phyloP scores from a whole-genome alignment of 2,888 invertebrate species.

The Lasioglossum figueresi region DNA sequence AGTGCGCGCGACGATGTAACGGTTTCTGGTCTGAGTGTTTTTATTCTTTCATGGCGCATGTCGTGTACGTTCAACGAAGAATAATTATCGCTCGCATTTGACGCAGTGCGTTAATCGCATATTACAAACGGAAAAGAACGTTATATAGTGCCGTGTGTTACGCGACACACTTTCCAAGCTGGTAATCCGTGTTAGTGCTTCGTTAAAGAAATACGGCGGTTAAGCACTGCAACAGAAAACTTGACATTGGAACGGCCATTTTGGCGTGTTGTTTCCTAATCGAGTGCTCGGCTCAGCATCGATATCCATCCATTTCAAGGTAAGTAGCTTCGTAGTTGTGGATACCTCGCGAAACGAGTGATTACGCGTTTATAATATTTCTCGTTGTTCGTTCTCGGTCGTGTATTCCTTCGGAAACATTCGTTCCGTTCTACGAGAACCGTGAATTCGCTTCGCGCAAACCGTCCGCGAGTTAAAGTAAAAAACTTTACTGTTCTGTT shows the following conservation, averaged over 20 bases:
- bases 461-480: not conserved
- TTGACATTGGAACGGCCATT: conserved; percentile 85
- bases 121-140: conserved; percentile 69
- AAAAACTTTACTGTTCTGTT: conserved; percentile 28
- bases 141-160: conserved; percentile 64
- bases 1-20: conserved; percentile 54
- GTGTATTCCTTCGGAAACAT: not conserved
- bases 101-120: conserved; percentile 81
- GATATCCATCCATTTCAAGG: conserved; percentile 81
- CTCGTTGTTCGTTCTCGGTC: conserved; percentile 29
- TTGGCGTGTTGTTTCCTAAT: conserved; percentile 82
- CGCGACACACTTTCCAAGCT: conserved; percentile 64
- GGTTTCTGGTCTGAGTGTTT: conserved; percentile 71
- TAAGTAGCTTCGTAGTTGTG: conserved; percentile 65
- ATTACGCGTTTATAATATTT: conserved; percentile 27
- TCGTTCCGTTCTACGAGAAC: not conserved
- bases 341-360: conserved; percentile 15
- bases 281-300: conserved; percentile 79
- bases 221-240: conserved; percentile 73
- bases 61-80: conserved; percentile 76
- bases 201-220: conserved; percentile 60
- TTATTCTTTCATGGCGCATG: conserved; percentile 76
- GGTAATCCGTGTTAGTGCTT: conserved; percentile 57
- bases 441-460: conserved; percentile 36
- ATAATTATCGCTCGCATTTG: conserved; percentile 76